Evolutionary conservation across 2,797 vertebrate species (phyloP), one percentile per base, ranked within the genome.

Genomic region (Erethizon dorsatum): DNA sequence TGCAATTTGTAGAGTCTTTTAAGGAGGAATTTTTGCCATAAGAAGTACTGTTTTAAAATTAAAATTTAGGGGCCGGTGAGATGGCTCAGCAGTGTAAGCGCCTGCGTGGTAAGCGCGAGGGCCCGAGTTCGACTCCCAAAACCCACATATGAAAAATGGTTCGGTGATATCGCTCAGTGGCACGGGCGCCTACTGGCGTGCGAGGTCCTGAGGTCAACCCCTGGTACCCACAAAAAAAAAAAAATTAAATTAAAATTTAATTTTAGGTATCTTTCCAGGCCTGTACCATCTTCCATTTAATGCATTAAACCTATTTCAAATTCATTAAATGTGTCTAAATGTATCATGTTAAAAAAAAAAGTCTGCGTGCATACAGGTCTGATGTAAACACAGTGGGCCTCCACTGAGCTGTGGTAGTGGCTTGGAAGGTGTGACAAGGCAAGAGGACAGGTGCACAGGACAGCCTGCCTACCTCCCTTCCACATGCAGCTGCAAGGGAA

Each of bases 241-340:
- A 41, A 41, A 41, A 2, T 41, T 41, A 67, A 95, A 77, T 79
- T 79, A 33, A 52, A 52, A 24, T 45, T 73, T 73, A 75, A 47
- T 26, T 54, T 79, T 33, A 52, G 37, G 77, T 75, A 7, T 24
- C 20, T 83, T 78, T 61, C 87, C 41, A 89, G 69, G 67, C 24
- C 41, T 45, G 3, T 22, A 71, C 33, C 26, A 45, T 71, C 71
- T 69, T 52, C 90, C 45, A 57, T 90, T 67, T 41, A 61, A 65
- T 83, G 41, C 20, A 65, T 18, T 54, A 87, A 87, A 83, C 13
- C 50, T 92, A n/a, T 28, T 92, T n/a, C 41, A 52, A 56, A 57
- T 63, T 75, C 31, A 90, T 86, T 65, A 61, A 88, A 31, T 41
- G 80, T 50, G 67, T 86, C 87, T 67, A 73, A 96, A 90, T 73